phyloP scores from a whole-genome alignment of 2,888 invertebrate genomes.

The Nomada fabriciana region DNA sequence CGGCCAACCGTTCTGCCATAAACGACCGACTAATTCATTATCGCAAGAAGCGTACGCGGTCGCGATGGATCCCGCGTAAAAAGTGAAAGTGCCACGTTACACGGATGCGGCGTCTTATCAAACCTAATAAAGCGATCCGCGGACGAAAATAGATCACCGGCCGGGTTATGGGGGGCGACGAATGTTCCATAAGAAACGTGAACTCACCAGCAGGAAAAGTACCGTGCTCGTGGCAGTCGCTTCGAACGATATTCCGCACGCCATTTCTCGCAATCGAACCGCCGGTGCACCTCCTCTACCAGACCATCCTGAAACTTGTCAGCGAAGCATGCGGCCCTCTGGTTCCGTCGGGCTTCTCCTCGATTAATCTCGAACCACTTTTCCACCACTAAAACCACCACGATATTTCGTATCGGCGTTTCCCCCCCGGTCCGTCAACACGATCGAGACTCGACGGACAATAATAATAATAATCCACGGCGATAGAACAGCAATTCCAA shows the following conservation, averaged over 20 bases:
- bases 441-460: not conserved
- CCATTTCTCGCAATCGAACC: conserved; percentile 79
- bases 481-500: conserved; percentile 3
- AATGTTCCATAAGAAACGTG: not conserved
- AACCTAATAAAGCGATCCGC: conserved; percentile 21
- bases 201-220: conserved; percentile 81
- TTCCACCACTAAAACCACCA: conserved; percentile 55
- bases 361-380: conserved; percentile 45
- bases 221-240: conserved; percentile 80
- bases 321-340: conserved; percentile 63
- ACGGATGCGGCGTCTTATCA: conserved; percentile 14
- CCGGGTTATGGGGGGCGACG: not conserved
- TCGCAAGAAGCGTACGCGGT: not conserved
- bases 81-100: conserved; percentile 52
- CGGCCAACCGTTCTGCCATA: not conserved
- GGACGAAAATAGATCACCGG: no score
- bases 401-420: conserved; percentile 20
- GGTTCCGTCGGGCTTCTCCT: conserved; percentile 33
- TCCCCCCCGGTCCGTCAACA: no score
- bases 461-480: not conserved
- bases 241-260: conserved; percentile 79
- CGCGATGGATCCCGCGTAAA: conserved; percentile 29
- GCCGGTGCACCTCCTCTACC: conserved; percentile 72
- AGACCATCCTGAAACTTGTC: conserved; percentile 75
- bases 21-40: conserved; percentile 4